Percentiles rank a stretch among this genome's conserved stretches.
phyloP scores from a whole-genome alignment of 2,797 vertebrate genomes.

The Mico argentatus region DNA sequence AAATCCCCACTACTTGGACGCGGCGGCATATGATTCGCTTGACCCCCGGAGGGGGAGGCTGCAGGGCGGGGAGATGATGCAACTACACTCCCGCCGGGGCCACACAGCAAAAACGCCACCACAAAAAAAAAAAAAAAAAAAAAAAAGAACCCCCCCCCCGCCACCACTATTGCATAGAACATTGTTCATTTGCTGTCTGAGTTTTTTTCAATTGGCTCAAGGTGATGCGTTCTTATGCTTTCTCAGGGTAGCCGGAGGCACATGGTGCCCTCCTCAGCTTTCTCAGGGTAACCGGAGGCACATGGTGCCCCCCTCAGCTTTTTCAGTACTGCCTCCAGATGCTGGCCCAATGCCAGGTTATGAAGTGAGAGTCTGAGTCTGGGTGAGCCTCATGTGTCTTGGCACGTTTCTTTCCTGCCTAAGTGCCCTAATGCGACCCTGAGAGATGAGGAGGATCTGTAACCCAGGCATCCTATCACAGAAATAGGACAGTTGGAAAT shows the following conservation, averaged over 20 bases:
- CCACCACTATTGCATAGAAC: background rate
- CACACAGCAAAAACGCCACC: too few species aligned
- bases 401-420: background rate
- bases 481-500: background rate
- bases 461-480: background rate
- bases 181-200: background rate
- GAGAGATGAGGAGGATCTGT: background rate
- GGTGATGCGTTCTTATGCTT: background rate
- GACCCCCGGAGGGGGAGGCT: too few species aligned
- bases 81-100: too few species aligned
- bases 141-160: rapidly evolving
- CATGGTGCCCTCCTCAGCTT: too few species aligned
- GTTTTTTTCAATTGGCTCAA: background rate
- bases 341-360: background rate
- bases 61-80: too few species aligned
- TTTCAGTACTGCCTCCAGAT: background rate
- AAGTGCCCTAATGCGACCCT: background rate
- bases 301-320: background rate
- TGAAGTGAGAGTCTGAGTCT: background rate
- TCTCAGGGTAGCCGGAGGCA: too few species aligned
- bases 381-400: background rate
- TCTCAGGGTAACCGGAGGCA: too few species aligned
- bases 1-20: too few species aligned
- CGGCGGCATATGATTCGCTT: too few species aligned
- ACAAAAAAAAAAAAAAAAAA: too few species aligned